phyloP scores from a whole-genome alignment of 2,888 invertebrate genomes.

The Cantharis rustica region DNA sequence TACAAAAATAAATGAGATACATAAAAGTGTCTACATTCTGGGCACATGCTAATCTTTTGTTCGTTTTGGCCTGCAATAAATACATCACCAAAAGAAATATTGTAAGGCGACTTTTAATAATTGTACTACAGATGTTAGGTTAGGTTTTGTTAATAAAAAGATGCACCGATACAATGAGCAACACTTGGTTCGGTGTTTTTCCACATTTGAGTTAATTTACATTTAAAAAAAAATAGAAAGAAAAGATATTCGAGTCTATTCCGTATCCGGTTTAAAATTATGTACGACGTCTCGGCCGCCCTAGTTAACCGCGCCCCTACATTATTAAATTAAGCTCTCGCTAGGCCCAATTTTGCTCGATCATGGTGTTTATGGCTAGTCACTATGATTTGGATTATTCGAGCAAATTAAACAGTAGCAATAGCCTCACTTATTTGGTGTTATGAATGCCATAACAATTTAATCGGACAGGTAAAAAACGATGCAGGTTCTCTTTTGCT shows the following conservation, averaged over 20 bases:
- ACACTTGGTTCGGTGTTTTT: background rate
- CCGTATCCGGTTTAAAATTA: slow-evolving; percentile 30
- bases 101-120: slow-evolving; percentile 2
- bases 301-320: slow-evolving; percentile 13
- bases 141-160: slow-evolving; percentile 1
- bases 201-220: slow-evolving; percentile 2
- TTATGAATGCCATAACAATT: slow-evolving; percentile 26
- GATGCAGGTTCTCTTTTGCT: background rate
- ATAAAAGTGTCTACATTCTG: slow-evolving; percentile 8
- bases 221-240: background rate
- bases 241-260: slow-evolving; percentile 9
- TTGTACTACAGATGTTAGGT: background rate
- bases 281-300: slow-evolving; percentile 11
- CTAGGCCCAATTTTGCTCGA: slow-evolving; percentile 28
- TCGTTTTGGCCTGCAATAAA: slow-evolving; percentile 11
- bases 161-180: background rate
- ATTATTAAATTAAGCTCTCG: slow-evolving; percentile 27
- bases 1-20: slow-evolving; percentile 5
- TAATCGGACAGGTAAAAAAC: slow-evolving; percentile 10
- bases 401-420: slow-evolving; percentile 37
- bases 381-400: slow-evolving; percentile 34
- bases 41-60: slow-evolving; percentile 21
- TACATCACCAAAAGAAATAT: slow-evolving; percentile 1
- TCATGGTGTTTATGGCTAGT: slow-evolving; percentile 35
- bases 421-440: slow-evolving; percentile 26